These are phyloP conservation scores for Pagrus major DNA, from an alignment of 2,113 vertebrate genomes.

Conservation along the genomic window DNA sequence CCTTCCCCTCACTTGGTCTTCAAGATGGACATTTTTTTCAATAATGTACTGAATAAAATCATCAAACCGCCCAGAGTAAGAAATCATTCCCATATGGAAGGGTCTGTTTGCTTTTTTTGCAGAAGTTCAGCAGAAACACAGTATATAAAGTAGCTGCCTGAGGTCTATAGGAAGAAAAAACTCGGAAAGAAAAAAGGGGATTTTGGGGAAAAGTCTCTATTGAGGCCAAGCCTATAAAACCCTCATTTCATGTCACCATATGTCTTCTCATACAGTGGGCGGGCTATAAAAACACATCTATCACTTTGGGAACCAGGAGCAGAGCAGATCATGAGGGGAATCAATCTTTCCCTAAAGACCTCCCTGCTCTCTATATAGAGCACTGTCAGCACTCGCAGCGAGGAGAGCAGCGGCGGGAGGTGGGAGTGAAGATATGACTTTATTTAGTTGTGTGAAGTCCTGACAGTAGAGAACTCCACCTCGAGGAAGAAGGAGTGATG, in stretches of 20 bases:
- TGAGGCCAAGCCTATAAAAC: conserved; percentile 37
- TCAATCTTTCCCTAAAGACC: conserved; percentile 60
- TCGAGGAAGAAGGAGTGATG: conserved; percentile 1
- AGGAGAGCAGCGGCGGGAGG: not conserved
- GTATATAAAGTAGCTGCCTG: conserved; percentile 13
- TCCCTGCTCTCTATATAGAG: conserved; percentile 39
- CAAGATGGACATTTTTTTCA: not conserved
- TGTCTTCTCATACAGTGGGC: conserved; percentile 53
- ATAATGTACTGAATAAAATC: not conserved
- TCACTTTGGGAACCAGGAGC: conserved; percentile 61
- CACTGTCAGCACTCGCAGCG: conserved; percentile 30
- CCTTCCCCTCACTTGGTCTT: not conserved
- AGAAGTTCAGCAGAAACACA: conserved; percentile 18
- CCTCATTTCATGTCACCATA: conserved; percentile 56
- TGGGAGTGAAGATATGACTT: conserved; percentile 31
- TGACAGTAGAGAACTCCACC: conserved; percentile 8
- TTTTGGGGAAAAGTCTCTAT: conserved; percentile 41
- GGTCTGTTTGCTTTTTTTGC: conserved; percentile 8
- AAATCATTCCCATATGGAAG: conserved; percentile 10
- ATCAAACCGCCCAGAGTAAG: not conserved
- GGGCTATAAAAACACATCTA: conserved; percentile 60
- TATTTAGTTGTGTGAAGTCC: conserved; percentile 38
- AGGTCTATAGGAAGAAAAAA: not conserved
- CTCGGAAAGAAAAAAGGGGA: not conserved
- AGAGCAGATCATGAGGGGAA: conserved; percentile 46